Evolutionary conservation across 2,888 invertebrate species (phyloP), one percentile per base, ranked within the genome.

Genomic region (Herminia tarsipennalis): DNA sequence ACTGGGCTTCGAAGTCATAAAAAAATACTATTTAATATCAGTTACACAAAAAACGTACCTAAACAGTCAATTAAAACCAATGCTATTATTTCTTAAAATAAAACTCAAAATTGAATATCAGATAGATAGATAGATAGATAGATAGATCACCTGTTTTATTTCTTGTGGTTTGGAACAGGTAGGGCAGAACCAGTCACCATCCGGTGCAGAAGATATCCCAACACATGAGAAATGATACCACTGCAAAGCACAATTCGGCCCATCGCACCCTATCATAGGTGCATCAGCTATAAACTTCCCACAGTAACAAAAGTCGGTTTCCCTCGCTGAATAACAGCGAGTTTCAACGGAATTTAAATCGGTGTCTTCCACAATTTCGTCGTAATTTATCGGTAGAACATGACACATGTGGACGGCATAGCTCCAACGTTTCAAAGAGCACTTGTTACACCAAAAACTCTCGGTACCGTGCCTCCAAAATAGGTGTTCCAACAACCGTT

Each of bases 381-480:
- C 51, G 22, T 73, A 73, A 32, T 76, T 72, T 34, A 76, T 78
- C 0, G 87, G 87, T 5, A 87, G 61, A 0, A 83, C 73, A 62
- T 79, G 56, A 51, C 87, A 88, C 8, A 73, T 41, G 61, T 87
- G 87, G 3, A 63, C 66, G 1, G 87, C 85, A 47, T 72, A 83
- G 1, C 27, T 46, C 86, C 86, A 88, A 5, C 70, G 70, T 49
- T 73, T 81, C 22, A 84, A 21, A 0, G 66, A 59, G 16, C 88
- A 87, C 28, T 59, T 46, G 5, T 64, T 65, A 55, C 87, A 88
- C 56, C 53, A 62, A 4, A 51, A 30, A 37, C 84, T 86, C 52
- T 86, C 84, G 0, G 85, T 87, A 3, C 86, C 87, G 45, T 88
- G 87, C 3, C 79, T 70, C 86, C 86, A 87, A 53, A 78, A 88